Evolutionary conservation across 2,113 vertebrate species (phyloP).

Genomic region (Austrofundulus limnaeus): DNA sequence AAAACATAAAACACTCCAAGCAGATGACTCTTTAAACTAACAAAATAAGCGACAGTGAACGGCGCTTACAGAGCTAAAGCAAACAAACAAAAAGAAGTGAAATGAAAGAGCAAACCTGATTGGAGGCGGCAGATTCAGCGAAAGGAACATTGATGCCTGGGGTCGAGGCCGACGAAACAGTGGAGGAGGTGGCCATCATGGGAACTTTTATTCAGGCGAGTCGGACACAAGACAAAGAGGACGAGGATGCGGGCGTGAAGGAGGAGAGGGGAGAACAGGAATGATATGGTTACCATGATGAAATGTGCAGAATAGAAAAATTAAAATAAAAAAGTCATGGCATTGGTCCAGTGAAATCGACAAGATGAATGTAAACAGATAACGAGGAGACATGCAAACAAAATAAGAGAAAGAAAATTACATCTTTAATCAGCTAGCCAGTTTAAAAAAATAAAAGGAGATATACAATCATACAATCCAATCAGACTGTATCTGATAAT

Average conservation of each 20-base stretch:
- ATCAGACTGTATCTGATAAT: constrained; percentile 78
- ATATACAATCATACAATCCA: constrained; percentile 87
- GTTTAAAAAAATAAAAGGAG: constrained; percentile 58
- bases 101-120: constrained; percentile 97
- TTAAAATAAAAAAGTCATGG: constrained; percentile 83
- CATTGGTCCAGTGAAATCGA: constrained; percentile 89
- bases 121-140: constrained; percentile 92
- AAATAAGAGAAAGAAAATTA: constrained; percentile 71
- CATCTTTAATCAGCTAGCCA: constrained; percentile 44
- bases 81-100: constrained; percentile 78
- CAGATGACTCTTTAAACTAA: constrained; percentile 47
- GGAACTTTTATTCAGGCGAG: constrained; percentile 91
- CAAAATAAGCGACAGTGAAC: constrained; percentile 47
- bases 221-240: constrained; percentile 88
- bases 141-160: constrained; percentile 96
- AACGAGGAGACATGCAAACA: constrained; percentile 74
- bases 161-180: constrained; percentile 96
- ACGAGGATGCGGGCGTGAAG: constrained; percentile 83
- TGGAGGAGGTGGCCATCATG: constrained; percentile 98
- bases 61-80: constrained; percentile 57
- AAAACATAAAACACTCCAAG: constrained; percentile 34
- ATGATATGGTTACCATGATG: constrained; percentile 90
- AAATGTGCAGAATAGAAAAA: constrained; percentile 84
- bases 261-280: constrained; percentile 82
- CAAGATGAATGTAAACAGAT: constrained; percentile 84